Evolutionary conservation across 2,888 invertebrate genomes (phyloP).

Genomic region (Trichacis sp.): DNA sequence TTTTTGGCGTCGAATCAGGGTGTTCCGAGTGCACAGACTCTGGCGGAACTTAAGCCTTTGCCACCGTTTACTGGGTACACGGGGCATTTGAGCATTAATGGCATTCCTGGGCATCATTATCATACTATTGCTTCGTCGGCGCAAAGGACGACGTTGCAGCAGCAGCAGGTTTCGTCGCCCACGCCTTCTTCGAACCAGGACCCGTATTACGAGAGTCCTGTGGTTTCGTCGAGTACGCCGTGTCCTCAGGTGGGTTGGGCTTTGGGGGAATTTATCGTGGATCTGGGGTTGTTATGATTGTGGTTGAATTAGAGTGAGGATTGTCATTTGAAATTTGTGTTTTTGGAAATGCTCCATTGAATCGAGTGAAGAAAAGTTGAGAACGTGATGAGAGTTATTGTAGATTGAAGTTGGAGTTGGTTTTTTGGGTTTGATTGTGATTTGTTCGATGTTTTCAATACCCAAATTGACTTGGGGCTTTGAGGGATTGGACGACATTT

Average conservation of each 20-base stretch:
- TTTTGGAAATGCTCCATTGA: constrained; percentile 61
- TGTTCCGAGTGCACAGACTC: constrained; percentile 73
- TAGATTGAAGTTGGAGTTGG: too few relatives aligned
- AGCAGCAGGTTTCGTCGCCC: constrained; percentile 59
- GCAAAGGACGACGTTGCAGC: constrained; percentile 58
- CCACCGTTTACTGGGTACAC: constrained; percentile 91
- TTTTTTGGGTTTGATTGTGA: too few relatives aligned
- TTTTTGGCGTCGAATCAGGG: constrained; percentile 73
- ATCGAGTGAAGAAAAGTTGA: too few relatives aligned
- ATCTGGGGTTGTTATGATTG: too few relatives aligned
- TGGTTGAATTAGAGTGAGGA: too few relatives aligned
- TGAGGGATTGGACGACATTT: too few relatives aligned
- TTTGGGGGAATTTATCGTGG: constrained; percentile 51
- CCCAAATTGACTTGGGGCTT: too few relatives aligned
- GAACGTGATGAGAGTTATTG: too few relatives aligned
- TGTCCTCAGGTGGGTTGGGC: constrained; percentile 61
- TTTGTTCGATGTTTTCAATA: too few relatives aligned
- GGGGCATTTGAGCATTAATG: constrained; percentile 87
- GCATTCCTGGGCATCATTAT: constrained; percentile 88
- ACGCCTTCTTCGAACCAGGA: constrained; percentile 65
- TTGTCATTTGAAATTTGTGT: too few relatives aligned
- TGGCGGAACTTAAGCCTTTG: constrained; percentile 86
- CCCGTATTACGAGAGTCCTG: constrained; percentile 67
- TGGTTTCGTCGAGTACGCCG: constrained; percentile 70
- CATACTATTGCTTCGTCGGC: constrained; percentile 79